Base-by-base conservation (phyloP, 2,888 invertebrate species). In the Labia minor region DNA sequence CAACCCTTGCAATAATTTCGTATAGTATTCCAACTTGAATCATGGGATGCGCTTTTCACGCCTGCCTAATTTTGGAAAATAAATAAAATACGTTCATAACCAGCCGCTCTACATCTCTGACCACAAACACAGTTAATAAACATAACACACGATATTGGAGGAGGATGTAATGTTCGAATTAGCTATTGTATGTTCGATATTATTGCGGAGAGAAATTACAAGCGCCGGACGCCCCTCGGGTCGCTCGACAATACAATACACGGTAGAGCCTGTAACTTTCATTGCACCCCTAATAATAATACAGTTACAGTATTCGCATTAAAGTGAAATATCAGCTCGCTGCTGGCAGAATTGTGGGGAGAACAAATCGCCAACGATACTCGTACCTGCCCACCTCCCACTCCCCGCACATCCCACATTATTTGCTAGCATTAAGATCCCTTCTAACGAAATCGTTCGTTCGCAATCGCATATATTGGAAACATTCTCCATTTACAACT, bases 11-110 rank as follows among this genome's bases (percentile, higher is more conserved):
- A 14, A 16, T 49, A n/a, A 49, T 49, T 16, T 49, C 49, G 49
- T 49, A 8, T 49, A 49, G 49, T 49, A 14, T 49, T 49, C 49
- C 49, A 49, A 49, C 8, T 49, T 49, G 49, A 49, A 49, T 49
- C 49, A 49, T 49, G 49, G 49, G 49, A 49, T 49, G 49, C 49
- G 49, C 49, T 49, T 49, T 49, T 49, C 49, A 49, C 49, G 49
- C 49, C 49, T 49, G 49, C 6, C 49, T 14, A 49, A 49, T 49
- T n/a, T 49, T 49, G 49, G 49, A 49, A 49, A 49, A 49, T 49
- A 49, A 49, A 49, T 49, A 49, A 49, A 49, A 49, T 49, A 14
- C 49, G 49, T 49, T 49, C 49, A 49, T 49, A 49, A 49, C 49
- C 49, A 49, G 49, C 49, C 49, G 49, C 16, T 49, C 49, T 49